phyloP scores from a whole-genome alignment of 2,888 invertebrate species.

The Acronicta leporina region DNA sequence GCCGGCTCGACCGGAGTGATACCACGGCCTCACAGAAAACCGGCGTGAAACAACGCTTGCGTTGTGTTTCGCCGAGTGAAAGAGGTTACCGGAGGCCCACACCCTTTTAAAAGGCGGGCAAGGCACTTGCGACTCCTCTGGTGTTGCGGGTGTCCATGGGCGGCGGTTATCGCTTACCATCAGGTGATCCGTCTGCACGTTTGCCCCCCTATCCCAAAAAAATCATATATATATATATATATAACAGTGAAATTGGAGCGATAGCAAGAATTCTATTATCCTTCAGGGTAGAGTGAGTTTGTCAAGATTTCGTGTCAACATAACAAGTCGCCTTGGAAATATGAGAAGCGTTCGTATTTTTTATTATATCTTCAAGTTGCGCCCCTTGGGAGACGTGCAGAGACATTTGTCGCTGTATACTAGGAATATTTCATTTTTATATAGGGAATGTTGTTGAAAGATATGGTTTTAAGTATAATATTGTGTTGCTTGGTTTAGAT shows the following conservation, averaged over 20 bases:
- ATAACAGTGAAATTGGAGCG: neutral
- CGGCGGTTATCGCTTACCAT: too few relatives aligned
- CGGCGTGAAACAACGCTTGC: too few relatives aligned
- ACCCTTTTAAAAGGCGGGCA: too few relatives aligned
- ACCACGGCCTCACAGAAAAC: too few relatives aligned
- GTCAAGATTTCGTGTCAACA: slow-evolving; percentile 42
- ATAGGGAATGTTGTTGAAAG: neutral
- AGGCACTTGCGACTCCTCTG: too few relatives aligned
- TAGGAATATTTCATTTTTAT: slow-evolving; percentile 44
- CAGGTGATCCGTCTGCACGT: too few relatives aligned
- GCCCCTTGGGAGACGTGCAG: slow-evolving; percentile 34
- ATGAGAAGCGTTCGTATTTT: slow-evolving; percentile 41
- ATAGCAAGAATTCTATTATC: slow-evolving; percentile 15
- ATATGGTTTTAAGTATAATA: neutral
- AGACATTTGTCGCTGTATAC: slow-evolving; percentile 30
- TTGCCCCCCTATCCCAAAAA: too few relatives aligned
- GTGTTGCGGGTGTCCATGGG: too few relatives aligned
- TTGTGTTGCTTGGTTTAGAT: neutral
- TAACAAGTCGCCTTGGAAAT: slow-evolving; percentile 39
- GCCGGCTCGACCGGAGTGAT: too few relatives aligned
- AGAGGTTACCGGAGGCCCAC: too few relatives aligned
- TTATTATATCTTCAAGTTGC: slow-evolving; percentile 49
- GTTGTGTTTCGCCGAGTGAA: too few relatives aligned
- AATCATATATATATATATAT: too few relatives aligned
- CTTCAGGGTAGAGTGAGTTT: slow-evolving; percentile 23